These are phyloP conservation scores for Platycheirus rosarum DNA, from an alignment of 2,888 invertebrate species.

Conservation along the genomic window DNA sequence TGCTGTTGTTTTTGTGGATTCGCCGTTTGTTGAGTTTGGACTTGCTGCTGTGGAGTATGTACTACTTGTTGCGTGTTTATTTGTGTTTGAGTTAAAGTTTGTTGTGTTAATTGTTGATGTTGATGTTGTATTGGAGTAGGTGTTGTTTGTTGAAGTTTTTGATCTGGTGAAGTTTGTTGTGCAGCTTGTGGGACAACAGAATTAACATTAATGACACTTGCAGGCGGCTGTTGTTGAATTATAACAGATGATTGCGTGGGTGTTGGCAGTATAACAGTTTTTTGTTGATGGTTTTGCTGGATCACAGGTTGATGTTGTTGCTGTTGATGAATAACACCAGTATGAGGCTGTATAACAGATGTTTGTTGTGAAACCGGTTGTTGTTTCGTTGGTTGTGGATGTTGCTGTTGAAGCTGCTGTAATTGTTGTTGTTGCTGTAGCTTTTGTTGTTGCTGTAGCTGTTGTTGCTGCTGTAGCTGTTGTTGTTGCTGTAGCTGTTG, in stretches of 20 bases:
- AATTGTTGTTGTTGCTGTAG: constrained; percentile 19
- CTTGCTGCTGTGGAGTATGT: constrained; percentile 39
- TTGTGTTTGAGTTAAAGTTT: constrained; percentile 19
- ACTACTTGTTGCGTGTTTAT: constrained; percentile 18
- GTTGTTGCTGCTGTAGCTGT: constrained; percentile 33
- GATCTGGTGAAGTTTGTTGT: constrained; percentile 44
- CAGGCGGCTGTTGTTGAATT: constrained; percentile 61
- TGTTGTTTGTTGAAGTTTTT: constrained; percentile 38
- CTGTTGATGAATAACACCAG: constrained; percentile 66
- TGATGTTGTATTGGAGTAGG: constrained; percentile 39
- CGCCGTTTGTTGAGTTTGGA: constrained; percentile 31
- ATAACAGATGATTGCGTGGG: constrained; percentile 68
- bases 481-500: constrained; percentile 47
- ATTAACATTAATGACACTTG: constrained; percentile 55
- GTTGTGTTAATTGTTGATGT: constrained; percentile 26
- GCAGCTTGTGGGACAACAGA: constrained; percentile 32
- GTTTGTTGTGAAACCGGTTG: constrained; percentile 73
- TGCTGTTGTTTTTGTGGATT: constrained; percentile 22
- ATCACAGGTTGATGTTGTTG: constrained; percentile 75
- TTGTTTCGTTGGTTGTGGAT: constrained; percentile 17
- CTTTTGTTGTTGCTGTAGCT: constrained; percentile 3
- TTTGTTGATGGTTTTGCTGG: constrained; percentile 71
- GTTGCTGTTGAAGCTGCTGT: constrained; percentile 10
- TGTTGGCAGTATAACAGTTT: constrained; percentile 67
- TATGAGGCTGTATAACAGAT: constrained; percentile 73